Conservation (phyloP, 2,113 vertebrate genomes). For the Passer montanus region DNA sequence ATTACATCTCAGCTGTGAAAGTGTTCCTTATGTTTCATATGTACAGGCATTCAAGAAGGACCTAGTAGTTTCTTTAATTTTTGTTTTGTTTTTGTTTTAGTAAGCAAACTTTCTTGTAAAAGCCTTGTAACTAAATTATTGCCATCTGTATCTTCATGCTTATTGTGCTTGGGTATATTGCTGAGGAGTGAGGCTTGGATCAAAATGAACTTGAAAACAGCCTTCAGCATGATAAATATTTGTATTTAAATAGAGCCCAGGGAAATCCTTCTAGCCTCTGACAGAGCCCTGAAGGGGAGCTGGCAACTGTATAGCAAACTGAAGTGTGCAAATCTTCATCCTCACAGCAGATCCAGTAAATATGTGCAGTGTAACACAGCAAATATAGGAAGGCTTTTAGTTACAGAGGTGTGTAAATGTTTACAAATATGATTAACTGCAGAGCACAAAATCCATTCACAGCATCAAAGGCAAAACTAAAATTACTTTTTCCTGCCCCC, state of each 20-base stretch:
- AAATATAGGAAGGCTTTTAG: constrained; percentile 30
- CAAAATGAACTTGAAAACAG: neutral
- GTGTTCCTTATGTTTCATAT: neutral
- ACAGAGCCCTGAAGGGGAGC: neutral
- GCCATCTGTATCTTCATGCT: neutral
- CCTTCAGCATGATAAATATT: constrained; percentile 36
- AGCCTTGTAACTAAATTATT: neutral
- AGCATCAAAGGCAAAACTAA: constrained; percentile 46
- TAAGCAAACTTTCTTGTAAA: neutral
- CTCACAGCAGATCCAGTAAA: neutral
- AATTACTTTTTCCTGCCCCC: constrained; percentile 33
- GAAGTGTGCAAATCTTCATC: constrained; percentile 22
- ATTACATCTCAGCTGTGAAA: neutral
- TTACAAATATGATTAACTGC: constrained; percentile 56
- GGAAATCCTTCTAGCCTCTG: neutral
- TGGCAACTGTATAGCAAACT: constrained; percentile 1
- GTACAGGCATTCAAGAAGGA: rapidly evolving
- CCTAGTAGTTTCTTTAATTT: neutral
- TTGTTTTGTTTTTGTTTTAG: neutral
- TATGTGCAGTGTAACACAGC: neutral
- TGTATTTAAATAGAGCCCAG: neutral
- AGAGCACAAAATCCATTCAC: neutral
- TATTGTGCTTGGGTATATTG: neutral
- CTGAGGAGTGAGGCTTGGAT: neutral
- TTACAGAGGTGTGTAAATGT: constrained; percentile 31